Conservation (phyloP, 2,888 invertebrate genomes). For the Mallateleia sp. region DNA sequence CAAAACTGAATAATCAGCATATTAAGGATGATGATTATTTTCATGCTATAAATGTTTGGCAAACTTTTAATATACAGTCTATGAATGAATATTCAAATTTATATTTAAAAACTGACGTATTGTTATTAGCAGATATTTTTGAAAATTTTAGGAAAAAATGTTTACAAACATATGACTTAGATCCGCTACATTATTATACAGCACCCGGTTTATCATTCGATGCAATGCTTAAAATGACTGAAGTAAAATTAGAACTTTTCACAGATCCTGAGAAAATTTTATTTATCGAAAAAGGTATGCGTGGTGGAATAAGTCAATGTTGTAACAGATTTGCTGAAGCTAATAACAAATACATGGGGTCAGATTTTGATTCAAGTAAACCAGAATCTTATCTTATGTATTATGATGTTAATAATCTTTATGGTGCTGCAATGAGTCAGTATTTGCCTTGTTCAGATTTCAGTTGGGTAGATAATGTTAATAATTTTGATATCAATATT, state of each 20-base stretch:
- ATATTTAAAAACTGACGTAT: no score
- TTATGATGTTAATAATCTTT: constrained; percentile 18
- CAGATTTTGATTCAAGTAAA: background rate
- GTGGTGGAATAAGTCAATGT: background rate
- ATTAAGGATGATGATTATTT: background rate
- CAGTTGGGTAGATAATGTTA: background rate
- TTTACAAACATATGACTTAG: background rate
- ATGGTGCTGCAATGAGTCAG: constrained; percentile 13
- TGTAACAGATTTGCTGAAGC: constrained; percentile 21
- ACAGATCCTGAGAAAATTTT: background rate
- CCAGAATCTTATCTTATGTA: constrained; percentile 4
- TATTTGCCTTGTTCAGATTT: constrained; percentile 8
- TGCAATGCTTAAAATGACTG: no score
- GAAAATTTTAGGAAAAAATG: constrained; percentile 15
- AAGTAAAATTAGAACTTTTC: no score
- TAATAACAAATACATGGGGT: constrained; percentile 15
- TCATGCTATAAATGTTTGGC: constrained; percentile 27
- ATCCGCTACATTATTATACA: constrained; percentile 9
- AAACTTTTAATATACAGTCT: background rate
- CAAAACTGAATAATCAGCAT: no score
- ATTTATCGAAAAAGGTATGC: no score
- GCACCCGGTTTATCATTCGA: no score
- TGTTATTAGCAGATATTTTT: no score
- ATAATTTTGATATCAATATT: background rate
- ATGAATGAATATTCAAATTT: constrained; percentile 25